Base-by-base conservation (phyloP, 1,140 invertebrate genomes). In the Araneus ventricosus region DNA sequence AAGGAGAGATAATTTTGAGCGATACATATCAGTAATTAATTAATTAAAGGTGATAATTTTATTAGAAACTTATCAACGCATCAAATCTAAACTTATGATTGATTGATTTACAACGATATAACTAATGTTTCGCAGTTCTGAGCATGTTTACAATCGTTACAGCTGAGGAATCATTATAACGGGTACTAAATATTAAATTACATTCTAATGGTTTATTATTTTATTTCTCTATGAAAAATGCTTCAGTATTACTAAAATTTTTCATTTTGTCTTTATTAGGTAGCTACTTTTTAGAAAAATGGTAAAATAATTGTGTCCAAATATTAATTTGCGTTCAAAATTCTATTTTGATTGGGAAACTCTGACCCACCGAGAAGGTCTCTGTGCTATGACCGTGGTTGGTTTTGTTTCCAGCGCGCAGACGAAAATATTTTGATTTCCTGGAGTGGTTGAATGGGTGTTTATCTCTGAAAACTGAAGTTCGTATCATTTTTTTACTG, bases 341-440 rank as follows among this genome's bases (percentile, higher is more conserved):
- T 52, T 14, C 17, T 52, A 52, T 52, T 52, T 14, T 52, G 45
- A 14, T 14, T 14, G 17, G 10, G 10, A 14, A 45, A 45, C 45
- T 45, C 45, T 52, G 45, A 52, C n/a, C n/a, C n/a, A n/a, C n/a
- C n/a, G n/a, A n/a, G 5, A 52, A 52, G 45, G 5, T 52, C 14
- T 14, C 14, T 52, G 1, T 22, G 24, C 27, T 34, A 34, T 79
- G 34, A 79, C 79, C 41, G 20, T 37, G 37, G 24, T 45, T 82
- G 17, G 8, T 45, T 82, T 22, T 39, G 17, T 37, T 82, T 82
- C 24, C n/a, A 5, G 79, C 39, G 14, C 79, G 79, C 79, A 37
- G 20, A 82, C 34, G 20, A 82, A 37, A 82, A 82, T 45, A 39
- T 82, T 82, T 82, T 82, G 79, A 82, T 27, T 67, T 67, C 10